Base-by-base conservation (phyloP, 2,888 invertebrate genomes). In the Candidula unifasciata region DNA sequence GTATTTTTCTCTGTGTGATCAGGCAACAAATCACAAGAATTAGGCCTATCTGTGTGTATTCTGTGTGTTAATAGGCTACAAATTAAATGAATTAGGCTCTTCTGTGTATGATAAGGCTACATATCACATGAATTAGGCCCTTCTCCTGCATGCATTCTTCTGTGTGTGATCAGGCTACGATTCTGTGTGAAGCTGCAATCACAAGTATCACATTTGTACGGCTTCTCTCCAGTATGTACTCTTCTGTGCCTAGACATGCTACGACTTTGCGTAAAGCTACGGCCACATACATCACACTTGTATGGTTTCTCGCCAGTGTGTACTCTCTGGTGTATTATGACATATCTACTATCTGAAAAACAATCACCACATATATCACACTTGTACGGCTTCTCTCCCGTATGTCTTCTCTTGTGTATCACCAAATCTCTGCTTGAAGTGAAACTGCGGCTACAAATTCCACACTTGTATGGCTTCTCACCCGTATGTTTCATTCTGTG, bases 211-310 rank as follows among this genome's bases (percentile, higher is more conserved):
- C 66, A 66, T 13, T 66, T 66, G 27, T 66, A 66, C n/a, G 13
- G 66, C 27, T 66, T 66, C 66, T 66, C 66, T 66, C 66, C 66
- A 3, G 27, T 66, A 66, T 66, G 66, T 66, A 27, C 27, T 66
- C 27, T n/a, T n/a, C 13, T 27, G 13, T 66, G 66, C 27, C 13
- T 13, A 13, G 13, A 27, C 27, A 66, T 13, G 13, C 44, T 44
- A 44, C 44, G 44, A 44, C 44, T 44, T 13, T 44, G 44, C 13
- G 66, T 27, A 66, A 66, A 66, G 13, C 66, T 27, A 13, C 27
- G 27, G 3, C 27, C 66, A 27, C 66, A 66, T 2, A 66, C n/a
- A 13, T 66, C 66, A 66, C 66, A 66, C 27, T 66, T 66, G 66
- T 27, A 27, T 8, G 66, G 66, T 21, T 66, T 66, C 66, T 37